Base-by-base conservation (phyloP, 2,797 vertebrate species). In the Galago senegalensis region DNA sequence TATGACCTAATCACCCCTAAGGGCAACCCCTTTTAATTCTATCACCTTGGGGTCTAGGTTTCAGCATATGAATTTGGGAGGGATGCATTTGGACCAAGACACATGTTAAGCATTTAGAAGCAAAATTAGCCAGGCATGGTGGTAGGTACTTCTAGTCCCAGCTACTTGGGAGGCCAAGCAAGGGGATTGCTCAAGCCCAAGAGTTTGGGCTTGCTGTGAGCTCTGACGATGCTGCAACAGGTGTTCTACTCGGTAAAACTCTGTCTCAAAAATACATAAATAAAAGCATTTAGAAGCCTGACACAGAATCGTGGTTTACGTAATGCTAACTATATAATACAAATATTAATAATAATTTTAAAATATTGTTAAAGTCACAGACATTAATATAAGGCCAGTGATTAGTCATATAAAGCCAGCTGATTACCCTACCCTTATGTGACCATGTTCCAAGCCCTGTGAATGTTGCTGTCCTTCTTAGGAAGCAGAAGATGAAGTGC, bases 281-380 rank as follows among this genome's bases (percentile, higher is more conserved):
- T 16, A 53, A 86, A 81, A 76, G 12, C 43, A 61, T 46, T 72
- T 61, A 67, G 40, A 86, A 97, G 70, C 31, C 12, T 14, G 3
- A 31, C 56, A 88, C 14, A 37, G 43, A 84, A 67, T 85, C 37
- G 34, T 20, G 40, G 20, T 75, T 82, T 31, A 79, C 69, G 37
- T 40, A 79, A 86, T 63, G 23, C 63, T 34, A 87, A 58, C 17
- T 70, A 37, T 49, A 6, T 1, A 49, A 79, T 61, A 61, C 46
- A 84, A 70, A 67, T 81, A 76, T 58, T 65, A 61, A 61, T 21
- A 23, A 53, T 70, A 56, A 7, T 43, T 43, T 67, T 76, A 67
- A 76, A 20, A 56, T 89, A 46, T 88, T 53, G 70, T 34, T 63
- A 94, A 37, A 94, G 49, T 79, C 80, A 95, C 40, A 91, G 31